Percentiles rank a stretch among this genome's conserved stretches.
phyloP scores from a whole-genome alignment of 2,797 vertebrate genomes.

The Clarias laeviceps region DNA sequence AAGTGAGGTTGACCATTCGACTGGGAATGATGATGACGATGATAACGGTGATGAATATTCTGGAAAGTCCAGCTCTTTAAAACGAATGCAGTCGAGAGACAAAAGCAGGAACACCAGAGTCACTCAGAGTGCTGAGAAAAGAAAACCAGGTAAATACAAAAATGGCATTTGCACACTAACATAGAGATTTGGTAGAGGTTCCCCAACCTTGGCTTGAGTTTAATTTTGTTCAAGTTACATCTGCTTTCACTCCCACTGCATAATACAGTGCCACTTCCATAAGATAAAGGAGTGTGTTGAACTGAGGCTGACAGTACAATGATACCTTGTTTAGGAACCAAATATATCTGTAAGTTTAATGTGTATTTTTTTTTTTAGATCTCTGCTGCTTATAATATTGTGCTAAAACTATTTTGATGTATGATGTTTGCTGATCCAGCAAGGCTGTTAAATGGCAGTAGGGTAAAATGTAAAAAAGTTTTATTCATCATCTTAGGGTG shows the following conservation, averaged over 20 bases:
- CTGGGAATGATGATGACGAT: slow-evolving; percentile 62
- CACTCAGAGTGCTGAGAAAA: slow-evolving; percentile 77
- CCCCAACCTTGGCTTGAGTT: neutral
- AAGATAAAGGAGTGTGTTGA: neutral
- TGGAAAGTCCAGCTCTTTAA: slow-evolving; percentile 57
- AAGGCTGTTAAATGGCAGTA: neutral
- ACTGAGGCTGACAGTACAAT: neutral
- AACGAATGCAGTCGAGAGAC: slow-evolving; percentile 67
- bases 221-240: neutral
- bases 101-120: slow-evolving; percentile 66
- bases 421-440: neutral
- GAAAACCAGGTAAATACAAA: slow-evolving; percentile 61
- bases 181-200: neutral
- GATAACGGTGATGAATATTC: slow-evolving; percentile 48
- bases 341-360: no score
- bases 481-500: no score
- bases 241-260: neutral
- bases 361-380: no score
- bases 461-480: neutral
- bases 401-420: no score
- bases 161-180: neutral
- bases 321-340: neutral
- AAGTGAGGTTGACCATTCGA: slow-evolving; percentile 67
- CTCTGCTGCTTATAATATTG: no score
- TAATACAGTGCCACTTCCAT: no score